These are phyloP conservation scores for Apodemia zela DNA, from an alignment of 2,888 invertebrate species.

Conservation along the genomic window DNA sequence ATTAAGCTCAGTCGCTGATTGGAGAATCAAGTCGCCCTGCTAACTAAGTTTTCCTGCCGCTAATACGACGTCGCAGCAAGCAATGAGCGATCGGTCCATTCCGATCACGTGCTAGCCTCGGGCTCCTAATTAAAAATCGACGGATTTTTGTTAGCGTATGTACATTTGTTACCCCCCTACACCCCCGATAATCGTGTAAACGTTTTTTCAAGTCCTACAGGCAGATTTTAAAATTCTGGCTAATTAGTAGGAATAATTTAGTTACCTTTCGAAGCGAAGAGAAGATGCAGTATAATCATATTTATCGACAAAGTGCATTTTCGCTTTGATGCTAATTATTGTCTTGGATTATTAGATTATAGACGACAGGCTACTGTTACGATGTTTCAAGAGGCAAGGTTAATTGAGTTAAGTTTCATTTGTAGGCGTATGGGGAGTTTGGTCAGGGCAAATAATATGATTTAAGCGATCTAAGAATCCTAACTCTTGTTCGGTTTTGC, in stretches of 20 bases:
- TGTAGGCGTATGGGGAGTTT: neutral
- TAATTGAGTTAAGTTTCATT: neutral
- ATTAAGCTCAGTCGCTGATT: slow-evolving; percentile 66
- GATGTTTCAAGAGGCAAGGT: neutral
- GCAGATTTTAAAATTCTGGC: slow-evolving; percentile 41
- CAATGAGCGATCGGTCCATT: slow-evolving; percentile 62
- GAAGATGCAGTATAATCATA: slow-evolving; percentile 7
- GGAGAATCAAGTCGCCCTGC: slow-evolving; percentile 60
- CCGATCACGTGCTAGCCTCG: slow-evolving; percentile 62
- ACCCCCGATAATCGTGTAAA: slow-evolving; percentile 41
- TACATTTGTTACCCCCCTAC: slow-evolving; percentile 48
- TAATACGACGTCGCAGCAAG: slow-evolving; percentile 50
- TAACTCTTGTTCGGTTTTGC: neutral
- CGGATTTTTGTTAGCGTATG: slow-evolving; percentile 69
- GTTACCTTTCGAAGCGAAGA: slow-evolving; percentile 27
- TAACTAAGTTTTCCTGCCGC: slow-evolving; percentile 56
- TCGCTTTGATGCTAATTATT: slow-evolving; percentile 9
- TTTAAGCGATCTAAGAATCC: neutral
- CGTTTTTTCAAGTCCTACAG: slow-evolving; percentile 40
- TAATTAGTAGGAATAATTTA: slow-evolving; percentile 39
- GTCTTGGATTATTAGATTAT: slow-evolving; percentile 11
- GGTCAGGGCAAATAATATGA: neutral
- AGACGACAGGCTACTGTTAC: neutral
- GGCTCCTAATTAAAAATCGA: slow-evolving; percentile 77
- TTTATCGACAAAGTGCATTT: slow-evolving; percentile 4